Evolutionary conservation across 2,888 invertebrate genomes (phyloP), one percentile per base, ranked within the genome.

Genomic region (Hypomecis punctinalis): DNA sequence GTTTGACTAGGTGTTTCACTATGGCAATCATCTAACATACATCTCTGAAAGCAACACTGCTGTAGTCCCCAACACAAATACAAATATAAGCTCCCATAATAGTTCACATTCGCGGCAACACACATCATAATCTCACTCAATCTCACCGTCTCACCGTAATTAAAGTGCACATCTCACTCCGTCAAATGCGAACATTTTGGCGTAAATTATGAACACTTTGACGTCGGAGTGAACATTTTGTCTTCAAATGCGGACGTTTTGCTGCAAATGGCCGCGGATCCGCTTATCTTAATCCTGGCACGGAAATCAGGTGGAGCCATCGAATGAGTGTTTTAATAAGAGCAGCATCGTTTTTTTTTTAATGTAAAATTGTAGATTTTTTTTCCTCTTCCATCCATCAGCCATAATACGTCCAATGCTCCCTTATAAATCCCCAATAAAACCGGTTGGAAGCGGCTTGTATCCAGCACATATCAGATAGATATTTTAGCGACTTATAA

Each of bases 231-330:
- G 63, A 55, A 56, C 64, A 60, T 64, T 64, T 60, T 57, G 61
- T 55, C 65, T 54, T 80, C 80, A 83, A 87, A 89, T 81, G 86
- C 80, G 86, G 81, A 84, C 85, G 77, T 86, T 89, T 86, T 81
- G 86, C 53, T 73, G 81, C 79, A 84, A 91, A 86, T 87, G 84
- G 82, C 82, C 82, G 76, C 79, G 83, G 89, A 91, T 88, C 90
- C 90, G 83, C 91, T 92, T 92, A 91, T 88, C 90, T 89, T 84
- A 90, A 91, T 88, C 90, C 90, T 76, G 67, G 67, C 76, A 73
- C 79, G 85, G 75, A 80, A 84, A 77, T 82, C 74, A 45, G 39
- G 70, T 75, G 68, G 33, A 79, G 86, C 81, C 63, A 67, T 42
- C 2, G 72, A 78, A 72, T 0, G 0, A 59, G 79, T 72, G 76